phyloP scores from a whole-genome alignment of 37 sponge, comb jelly and placozoan genomes.

The Ephydatia muelleri region DNA sequence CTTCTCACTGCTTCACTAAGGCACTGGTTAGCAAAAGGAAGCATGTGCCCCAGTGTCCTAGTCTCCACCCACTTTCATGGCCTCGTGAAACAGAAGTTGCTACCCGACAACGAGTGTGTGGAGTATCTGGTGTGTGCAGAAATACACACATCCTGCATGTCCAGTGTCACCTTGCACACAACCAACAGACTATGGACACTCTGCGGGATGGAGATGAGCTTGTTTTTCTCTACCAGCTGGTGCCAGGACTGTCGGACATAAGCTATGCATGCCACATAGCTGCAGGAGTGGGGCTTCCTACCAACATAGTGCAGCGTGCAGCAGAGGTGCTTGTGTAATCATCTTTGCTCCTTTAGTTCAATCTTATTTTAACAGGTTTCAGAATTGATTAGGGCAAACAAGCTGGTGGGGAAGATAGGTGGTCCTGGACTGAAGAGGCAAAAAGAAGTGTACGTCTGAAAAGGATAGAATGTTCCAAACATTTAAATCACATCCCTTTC shows the following conservation, averaged over 20 bases:
- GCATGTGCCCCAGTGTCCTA: slow-evolving; percentile 82
- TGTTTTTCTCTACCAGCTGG: slow-evolving; percentile 92
- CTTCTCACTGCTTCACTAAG: slow-evolving; percentile 75
- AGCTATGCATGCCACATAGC: slow-evolving; percentile 95
- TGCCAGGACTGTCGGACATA: slow-evolving; percentile 61
- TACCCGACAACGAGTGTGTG: slow-evolving; percentile 68
- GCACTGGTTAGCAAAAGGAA: slow-evolving; percentile 67
- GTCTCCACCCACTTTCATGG: slow-evolving; percentile 97
- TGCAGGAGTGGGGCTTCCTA: slow-evolving; percentile 67
- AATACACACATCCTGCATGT: neutral
- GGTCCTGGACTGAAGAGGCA: slow-evolving; percentile 32
- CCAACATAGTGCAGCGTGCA: slow-evolving; percentile 67
- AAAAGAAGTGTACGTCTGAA: neutral
- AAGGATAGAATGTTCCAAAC: neutral
- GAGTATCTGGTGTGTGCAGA: slow-evolving; percentile 72
- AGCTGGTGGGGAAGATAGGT: slow-evolving; percentile 33
- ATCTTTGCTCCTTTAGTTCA: neutral
- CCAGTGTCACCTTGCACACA: neutral
- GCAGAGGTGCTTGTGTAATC: slow-evolving; percentile 44
- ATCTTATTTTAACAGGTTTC: slow-evolving; percentile 38
- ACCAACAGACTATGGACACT: slow-evolving; percentile 80
- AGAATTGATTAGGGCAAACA: slow-evolving; percentile 63
- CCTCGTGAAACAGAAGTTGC: slow-evolving; percentile 77
- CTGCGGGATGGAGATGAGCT: slow-evolving; percentile 76
- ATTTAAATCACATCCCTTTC: neutral